These are phyloP conservation scores for Anagyrus pseudococci DNA, from an alignment of 2,888 invertebrate genomes.

Conservation along the genomic window DNA sequence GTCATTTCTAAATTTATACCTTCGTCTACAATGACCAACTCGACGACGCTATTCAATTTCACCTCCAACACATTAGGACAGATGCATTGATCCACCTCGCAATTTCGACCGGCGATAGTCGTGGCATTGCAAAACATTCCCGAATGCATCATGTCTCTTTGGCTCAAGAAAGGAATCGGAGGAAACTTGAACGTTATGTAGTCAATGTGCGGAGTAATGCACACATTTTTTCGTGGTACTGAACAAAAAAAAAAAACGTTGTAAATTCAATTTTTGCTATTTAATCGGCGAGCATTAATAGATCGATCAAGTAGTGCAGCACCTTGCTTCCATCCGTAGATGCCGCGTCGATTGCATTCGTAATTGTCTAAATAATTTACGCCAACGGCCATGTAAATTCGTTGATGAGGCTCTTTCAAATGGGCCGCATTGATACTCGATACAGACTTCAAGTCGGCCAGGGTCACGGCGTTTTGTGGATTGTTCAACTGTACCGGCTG, in stretches of 20 bases:
- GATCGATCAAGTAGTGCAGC: neutral
- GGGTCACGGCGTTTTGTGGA: no score
- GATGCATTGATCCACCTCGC: slow-evolving; percentile 77
- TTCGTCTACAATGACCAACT: slow-evolving; percentile 84
- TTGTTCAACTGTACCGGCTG: no score
- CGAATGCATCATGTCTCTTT: slow-evolving; percentile 68
- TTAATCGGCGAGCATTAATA: neutral
- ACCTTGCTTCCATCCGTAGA: slow-evolving; percentile 7
- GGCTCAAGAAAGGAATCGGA: slow-evolving; percentile 74
- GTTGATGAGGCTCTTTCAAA: no score
- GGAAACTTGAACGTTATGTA: slow-evolving; percentile 83
- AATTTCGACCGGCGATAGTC: slow-evolving; percentile 67
- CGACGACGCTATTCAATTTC: slow-evolving; percentile 75
- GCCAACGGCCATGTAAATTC: no score
- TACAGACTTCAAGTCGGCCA: no score
- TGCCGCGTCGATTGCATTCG: neutral
- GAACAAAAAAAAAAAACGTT: neutral
- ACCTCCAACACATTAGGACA: slow-evolving; percentile 80
- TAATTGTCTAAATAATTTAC: slow-evolving; percentile 7
- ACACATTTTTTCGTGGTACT: neutral
- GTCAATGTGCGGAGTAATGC: slow-evolving; percentile 72
- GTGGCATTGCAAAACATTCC: slow-evolving; percentile 78
- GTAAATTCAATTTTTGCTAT: neutral
- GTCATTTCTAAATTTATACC: slow-evolving; percentile 55
- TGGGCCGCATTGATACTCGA: no score